Percentiles rank a stretch among this genome's conserved stretches.
phyloP scores from a whole-genome alignment of 2,797 vertebrate species.

The Eleutherodactylus coqui region DNA sequence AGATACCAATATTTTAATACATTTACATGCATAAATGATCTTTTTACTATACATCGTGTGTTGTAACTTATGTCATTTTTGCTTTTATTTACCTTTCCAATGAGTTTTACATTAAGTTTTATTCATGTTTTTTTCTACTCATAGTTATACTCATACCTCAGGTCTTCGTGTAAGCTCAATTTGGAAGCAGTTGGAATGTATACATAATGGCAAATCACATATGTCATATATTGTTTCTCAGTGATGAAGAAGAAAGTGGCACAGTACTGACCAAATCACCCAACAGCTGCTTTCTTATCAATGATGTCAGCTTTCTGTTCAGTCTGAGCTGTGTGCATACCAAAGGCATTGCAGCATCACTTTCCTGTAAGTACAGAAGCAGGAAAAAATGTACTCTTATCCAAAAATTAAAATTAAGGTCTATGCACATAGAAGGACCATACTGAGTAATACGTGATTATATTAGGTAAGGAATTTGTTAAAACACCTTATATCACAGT shows the following conservation, averaged over 20 bases:
- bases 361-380: not conserved
- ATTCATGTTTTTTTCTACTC: no score
- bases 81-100: no score
- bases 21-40: no score
- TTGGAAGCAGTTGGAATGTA: not conserved
- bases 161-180: not conserved
- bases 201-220: not conserved
- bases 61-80: no score
- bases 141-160: not conserved
- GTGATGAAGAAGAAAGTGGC: not conserved
- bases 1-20: no score
- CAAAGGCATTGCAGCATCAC: not conserved
- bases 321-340: not conserved
- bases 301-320: slow-evolving; percentile 10
- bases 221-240: not conserved
- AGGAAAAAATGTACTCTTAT: not conserved
- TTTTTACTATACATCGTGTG: no score
- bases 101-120: no score
- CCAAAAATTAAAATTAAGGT: not conserved
- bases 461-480: no score
- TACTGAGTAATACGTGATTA: no score
- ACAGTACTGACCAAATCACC: not conserved
- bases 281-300: not conserved
- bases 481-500: no score
- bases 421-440: not conserved